Base-by-base conservation (phyloP, 2,113 vertebrate genomes). In the Pachycephala philippinensis region DNA sequence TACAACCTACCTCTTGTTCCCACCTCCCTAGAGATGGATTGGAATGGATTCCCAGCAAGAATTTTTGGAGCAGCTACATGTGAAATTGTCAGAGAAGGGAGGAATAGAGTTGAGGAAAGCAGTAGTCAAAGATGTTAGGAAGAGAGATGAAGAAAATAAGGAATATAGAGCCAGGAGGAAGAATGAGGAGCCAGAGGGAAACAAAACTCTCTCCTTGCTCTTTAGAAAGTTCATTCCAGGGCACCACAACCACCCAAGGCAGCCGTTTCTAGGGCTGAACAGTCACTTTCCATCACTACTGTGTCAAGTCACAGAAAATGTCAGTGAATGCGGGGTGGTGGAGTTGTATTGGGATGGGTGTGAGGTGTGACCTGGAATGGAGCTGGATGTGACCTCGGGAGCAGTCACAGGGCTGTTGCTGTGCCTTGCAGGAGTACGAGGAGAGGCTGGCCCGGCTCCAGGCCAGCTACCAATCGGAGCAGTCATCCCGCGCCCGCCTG, bases 391-490 rank as follows among this genome's bases (percentile, higher is more conserved):
- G 72, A n/a, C 77, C 44, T 18, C 1, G 2, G 15, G 39, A 14
- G 4, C 4, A 6, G 57, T 22, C 15, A 5, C 27, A 8, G 63
- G 21, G 35, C 61, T 71, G 60, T 23, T 10, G 39, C 87, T 93
- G 21, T 87, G 19, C 8, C 65, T 60, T 88, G 37, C 97, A 99
- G 99, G 99, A 99, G 75, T 99, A 99, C 0, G 98, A 99, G 72
- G 96, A 97, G 84, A 98, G 95, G 89, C 98, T 99, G 94, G 97
- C 98, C 79, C 97, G 45, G 89, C 89, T 99, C 83, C 98, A 98
- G 97, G 98, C 98, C 1, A 98, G 98, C 59, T 99, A 98, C 14
- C 93, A 98, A 72, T 99, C 97, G 0, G 99, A 99, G 95, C 99
- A 99, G 97, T 98, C 98, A 3, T 99, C 98, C 69, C 96, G 98